These are phyloP conservation scores for Anthopleura sola DNA, from an alignment of 64 coral and sea anemone species.

Conservation along the genomic window DNA sequence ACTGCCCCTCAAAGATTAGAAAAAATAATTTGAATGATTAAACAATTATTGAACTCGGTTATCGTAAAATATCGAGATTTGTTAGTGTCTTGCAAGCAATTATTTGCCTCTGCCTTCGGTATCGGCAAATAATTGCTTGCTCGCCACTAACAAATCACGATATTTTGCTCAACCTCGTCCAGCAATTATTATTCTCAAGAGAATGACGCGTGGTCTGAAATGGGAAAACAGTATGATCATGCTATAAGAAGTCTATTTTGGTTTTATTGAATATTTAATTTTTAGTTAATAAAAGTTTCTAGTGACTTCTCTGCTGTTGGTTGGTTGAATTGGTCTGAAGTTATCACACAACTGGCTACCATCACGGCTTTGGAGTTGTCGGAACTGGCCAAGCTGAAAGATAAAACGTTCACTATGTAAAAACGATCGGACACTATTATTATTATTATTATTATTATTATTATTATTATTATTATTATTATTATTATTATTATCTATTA, in stretches of 20 bases:
- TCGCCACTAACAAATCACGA: no score
- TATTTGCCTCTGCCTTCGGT: no score
- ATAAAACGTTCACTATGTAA: neutral
- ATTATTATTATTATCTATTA: neutral
- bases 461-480: neutral
- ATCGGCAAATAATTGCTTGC: no score
- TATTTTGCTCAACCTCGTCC: no score
- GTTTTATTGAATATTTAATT: neutral
- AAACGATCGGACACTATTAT: neutral
- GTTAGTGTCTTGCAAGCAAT: no score
- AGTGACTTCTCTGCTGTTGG: neutral
- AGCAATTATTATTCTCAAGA: no score
- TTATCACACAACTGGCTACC: neutral
- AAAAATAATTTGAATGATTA: no score
- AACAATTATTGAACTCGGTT: no score
- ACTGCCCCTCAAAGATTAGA: no score
- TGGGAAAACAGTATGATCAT: no score
- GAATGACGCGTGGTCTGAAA: no score
- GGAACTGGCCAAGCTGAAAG: neutral
- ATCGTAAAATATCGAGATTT: no score
- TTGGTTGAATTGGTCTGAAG: neutral
- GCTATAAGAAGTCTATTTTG: neutral
- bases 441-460: neutral
- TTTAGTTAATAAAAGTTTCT: neutral
- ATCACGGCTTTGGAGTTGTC: neutral